Percentiles rank a stretch among this genome's conserved stretches.
Evolutionary conservation across 2,888 invertebrate genomes (phyloP).

Genomic region (Cephus sareptanus): DNA sequence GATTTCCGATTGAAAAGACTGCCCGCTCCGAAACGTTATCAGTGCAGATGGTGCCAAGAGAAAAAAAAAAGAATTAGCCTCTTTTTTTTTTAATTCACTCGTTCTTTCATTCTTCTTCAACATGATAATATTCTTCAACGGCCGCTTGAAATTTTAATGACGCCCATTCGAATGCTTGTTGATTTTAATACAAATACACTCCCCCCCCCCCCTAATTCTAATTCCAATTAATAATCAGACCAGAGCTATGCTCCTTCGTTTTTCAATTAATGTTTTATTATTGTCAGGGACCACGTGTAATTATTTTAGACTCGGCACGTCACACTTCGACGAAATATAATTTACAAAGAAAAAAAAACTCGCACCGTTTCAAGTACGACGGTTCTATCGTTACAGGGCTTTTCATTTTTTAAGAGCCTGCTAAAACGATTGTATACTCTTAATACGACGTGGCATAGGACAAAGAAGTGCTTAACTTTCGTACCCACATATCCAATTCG

Average conservation of each 20-base stretch:
- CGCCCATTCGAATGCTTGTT: neutral
- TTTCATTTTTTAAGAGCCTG: neutral
- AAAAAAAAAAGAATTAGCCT: neutral
- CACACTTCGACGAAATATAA: neutral
- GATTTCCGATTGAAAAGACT: neutral
- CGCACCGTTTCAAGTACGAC: neutral
- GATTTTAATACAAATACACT: neutral
- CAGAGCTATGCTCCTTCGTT: neutral
- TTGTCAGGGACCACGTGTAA: neutral
- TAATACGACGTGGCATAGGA: neutral
- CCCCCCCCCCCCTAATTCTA: neutral
- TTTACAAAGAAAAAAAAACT: neutral
- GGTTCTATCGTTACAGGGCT: neutral
- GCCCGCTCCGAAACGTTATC: neutral
- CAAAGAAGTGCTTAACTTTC: neutral
- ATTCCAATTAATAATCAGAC: neutral
- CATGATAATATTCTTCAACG: neutral
- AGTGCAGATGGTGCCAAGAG: neutral
- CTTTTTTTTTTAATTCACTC: neutral
- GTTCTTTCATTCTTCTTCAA: neutral
- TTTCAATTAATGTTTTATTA: neutral
- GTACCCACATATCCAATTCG: neutral
- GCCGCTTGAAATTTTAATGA: neutral
- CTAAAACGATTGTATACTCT: neutral
- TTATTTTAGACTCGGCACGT: neutral